These are phyloP conservation scores for Leptatherina wallacei DNA, from an alignment of 2,797 vertebrate species.

Conservation along the genomic window DNA sequence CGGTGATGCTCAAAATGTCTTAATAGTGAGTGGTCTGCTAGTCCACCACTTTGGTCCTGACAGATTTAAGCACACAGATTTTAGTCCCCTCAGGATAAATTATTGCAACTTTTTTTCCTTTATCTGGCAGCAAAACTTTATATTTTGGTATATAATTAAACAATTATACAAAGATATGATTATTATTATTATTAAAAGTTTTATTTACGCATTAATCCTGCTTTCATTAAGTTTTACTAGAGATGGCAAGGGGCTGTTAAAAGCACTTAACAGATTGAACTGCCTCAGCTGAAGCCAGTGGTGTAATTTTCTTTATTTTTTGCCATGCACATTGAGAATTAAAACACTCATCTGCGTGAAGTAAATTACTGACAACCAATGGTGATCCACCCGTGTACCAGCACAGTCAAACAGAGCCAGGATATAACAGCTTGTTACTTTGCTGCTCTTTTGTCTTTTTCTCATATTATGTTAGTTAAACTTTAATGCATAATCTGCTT, in stretches of 20 bases:
- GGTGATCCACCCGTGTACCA: not conserved
- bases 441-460: not conserved
- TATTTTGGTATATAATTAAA: not conserved
- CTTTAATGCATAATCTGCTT: conserved; percentile 6
- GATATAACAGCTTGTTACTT: not conserved
- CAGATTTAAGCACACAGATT: not conserved
- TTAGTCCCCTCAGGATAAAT: not conserved
- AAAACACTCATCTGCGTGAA: not conserved
- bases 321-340: not conserved
- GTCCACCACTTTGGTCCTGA: conserved; percentile 1
- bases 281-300: not conserved
- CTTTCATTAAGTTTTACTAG: not conserved
- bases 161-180: too few relatives aligned
- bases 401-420: not conserved
- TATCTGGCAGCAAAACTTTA: not conserved
- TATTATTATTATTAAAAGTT: not conserved
- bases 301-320: not conserved
- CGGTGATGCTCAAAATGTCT: not conserved
- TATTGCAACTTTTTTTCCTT: not conserved
- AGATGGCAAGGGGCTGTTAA: not conserved
- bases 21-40: not conserved
- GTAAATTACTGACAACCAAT: not conserved
- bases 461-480: not conserved
- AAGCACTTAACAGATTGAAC: not conserved
- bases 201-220: not conserved